Conservation (phyloP, 2,888 invertebrate genomes). For the Amitus sp. region DNA sequence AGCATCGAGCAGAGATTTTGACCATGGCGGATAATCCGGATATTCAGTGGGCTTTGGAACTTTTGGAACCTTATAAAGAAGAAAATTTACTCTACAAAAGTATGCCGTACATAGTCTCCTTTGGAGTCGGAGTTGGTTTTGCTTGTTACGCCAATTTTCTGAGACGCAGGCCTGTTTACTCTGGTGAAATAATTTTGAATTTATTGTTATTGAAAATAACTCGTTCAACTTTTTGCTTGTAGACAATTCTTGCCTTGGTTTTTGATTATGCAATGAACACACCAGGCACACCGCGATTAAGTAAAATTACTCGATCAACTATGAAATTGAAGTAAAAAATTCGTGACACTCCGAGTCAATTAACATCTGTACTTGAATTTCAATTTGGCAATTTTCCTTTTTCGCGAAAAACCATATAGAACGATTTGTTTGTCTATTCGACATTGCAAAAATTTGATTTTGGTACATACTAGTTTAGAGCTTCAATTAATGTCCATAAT, state of each 20-base stretch:
- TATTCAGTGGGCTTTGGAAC: slow-evolving; percentile 56
- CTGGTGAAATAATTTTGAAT: slow-evolving; percentile 44
- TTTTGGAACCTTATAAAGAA: slow-evolving; percentile 46
- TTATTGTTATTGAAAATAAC: too few species aligned
- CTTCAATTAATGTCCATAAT: too few species aligned
- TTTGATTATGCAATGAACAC: slow-evolving; percentile 1
- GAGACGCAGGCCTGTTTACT: slow-evolving; percentile 35
- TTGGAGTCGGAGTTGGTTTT: slow-evolving; percentile 6
- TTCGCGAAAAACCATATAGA: too few species aligned
- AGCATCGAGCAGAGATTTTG: too few species aligned
- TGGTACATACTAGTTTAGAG: too few species aligned
- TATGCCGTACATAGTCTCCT: slow-evolving; percentile 26
- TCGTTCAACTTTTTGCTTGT: too few species aligned
- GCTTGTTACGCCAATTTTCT: slow-evolving; percentile 28
- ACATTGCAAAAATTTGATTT: too few species aligned
- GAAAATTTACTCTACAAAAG: slow-evolving; percentile 40
- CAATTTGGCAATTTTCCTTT: too few species aligned
- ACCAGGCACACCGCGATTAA: too few species aligned
- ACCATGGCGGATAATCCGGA: slow-evolving; percentile 43
- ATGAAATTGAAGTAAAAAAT: neutral
- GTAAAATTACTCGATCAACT: neutral
- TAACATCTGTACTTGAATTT: too few species aligned
- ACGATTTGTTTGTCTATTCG: too few species aligned
- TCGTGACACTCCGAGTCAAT: neutral
- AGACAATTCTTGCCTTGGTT: too few species aligned